Evolutionary conservation across 2,888 invertebrate genomes (phyloP).

Genomic region (Euspilapteryx auroguttella): DNA sequence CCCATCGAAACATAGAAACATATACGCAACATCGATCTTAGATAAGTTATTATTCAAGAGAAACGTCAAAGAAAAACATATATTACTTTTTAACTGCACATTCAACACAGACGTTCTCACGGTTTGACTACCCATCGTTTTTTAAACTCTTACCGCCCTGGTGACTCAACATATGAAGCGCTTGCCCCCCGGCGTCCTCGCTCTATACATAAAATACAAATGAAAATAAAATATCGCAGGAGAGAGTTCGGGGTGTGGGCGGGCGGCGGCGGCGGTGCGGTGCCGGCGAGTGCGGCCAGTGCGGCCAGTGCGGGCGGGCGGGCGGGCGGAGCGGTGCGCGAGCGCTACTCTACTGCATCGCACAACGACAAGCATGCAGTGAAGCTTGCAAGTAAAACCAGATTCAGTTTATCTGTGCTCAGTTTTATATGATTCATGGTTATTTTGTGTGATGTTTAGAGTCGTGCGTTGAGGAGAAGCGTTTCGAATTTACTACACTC

Average conservation of each 20-base stretch:
- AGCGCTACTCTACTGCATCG: constrained; percentile 23
- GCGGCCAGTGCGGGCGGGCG: constrained; percentile 7
- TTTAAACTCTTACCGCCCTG: constrained; percentile 87
- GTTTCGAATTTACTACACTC: constrained; percentile 60
- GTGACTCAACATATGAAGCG: constrained; percentile 85
- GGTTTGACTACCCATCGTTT: constrained; percentile 55
- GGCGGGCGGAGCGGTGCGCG: constrained; percentile 1
- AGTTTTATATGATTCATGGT: constrained; percentile 59
- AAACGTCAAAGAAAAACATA: constrained; percentile 60
- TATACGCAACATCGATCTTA: constrained; percentile 57
- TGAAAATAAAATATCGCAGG: constrained; percentile 59
- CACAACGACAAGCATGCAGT: constrained; percentile 59
- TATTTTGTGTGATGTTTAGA: constrained; percentile 57
- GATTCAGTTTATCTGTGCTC: constrained; percentile 58
- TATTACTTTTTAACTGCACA: constrained; percentile 52
- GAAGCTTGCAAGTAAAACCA: constrained; percentile 61
- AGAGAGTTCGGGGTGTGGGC: constrained; percentile 26
- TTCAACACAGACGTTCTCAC: constrained; percentile 62
- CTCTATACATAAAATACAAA: constrained; percentile 75
- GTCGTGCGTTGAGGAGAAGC: constrained; percentile 62
- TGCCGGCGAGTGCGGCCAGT: constrained; percentile 9
- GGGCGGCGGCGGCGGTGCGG: constrained; percentile 12
- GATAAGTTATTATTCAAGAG: constrained; percentile 59
- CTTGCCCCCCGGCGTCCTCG: constrained; percentile 90
- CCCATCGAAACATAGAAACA: constrained; percentile 61